Base-by-base conservation (phyloP, 2,888 invertebrate genomes). In the Beris chalybata region DNA sequence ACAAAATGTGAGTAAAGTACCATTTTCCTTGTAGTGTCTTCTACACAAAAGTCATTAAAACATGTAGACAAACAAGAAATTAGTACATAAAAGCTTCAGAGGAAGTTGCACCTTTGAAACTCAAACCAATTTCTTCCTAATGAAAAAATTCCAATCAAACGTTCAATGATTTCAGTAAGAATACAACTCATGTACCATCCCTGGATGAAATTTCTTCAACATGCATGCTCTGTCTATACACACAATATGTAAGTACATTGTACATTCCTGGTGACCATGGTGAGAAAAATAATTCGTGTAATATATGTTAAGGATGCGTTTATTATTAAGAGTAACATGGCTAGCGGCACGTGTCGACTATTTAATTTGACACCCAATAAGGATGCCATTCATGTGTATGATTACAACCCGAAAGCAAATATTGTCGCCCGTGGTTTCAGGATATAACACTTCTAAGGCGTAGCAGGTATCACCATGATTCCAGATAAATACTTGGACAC, bases 331-430 rank as follows among this genome's bases (percentile, higher is more conserved):
- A 6, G 52, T 38, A 15, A 52, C 22, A 22, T 50, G 43, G 53
- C 45, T 45, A 54, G 43, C 13, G 66, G 31, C 68, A 68, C 68
- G 68, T 68, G 68, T 44, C 54, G 13, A 44, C 64, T 68, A 58
- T 68, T 68, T 68, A 68, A 68, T 66, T 68, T 68, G 58, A 68
- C 68, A 68, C 68, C 66, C 45, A 64, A 63, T 57, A 68, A 68
- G 64, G 64, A 68, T 63, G 57, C 47, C 48, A 64, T 45, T 29
- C 44, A 66, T 58, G 66, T 55, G 57, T 68, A 64, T 32, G 68
- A 68, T 68, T 68, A 68, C 68, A 68, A 58, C 64, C 58, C 66
- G 56, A 66, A 59, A 53, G 56, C 64, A 68, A 68, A 68, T 68
- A 66, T 68, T 68, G 63, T 68, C 54, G 44, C 29, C 66, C 57